These are phyloP conservation scores for Cryptoleucopteryx plumbea DNA, from an alignment of 2,113 vertebrate species.

Conservation along the genomic window DNA sequence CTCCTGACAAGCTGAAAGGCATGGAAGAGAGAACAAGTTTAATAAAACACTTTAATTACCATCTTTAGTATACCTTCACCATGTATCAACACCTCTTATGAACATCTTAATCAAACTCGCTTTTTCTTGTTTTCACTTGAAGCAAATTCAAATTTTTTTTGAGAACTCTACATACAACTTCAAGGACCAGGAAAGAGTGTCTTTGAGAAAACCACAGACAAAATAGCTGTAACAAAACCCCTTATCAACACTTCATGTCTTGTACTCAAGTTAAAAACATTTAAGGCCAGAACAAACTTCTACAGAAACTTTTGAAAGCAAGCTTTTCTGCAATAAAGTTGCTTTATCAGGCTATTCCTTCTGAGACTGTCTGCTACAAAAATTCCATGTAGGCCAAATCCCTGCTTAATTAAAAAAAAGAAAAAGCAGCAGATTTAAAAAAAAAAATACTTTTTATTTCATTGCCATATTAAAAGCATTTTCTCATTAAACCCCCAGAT, in stretches of 20 bases:
- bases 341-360: not conserved
- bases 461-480: not conserved
- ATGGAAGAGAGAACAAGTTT: not conserved
- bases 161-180: not conserved
- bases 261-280: not conserved
- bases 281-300: not conserved
- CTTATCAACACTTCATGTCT: not conserved
- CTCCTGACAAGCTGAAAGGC: conserved; percentile 9
- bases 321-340: not conserved
- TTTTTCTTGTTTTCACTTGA: conserved; percentile 50
- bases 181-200: not conserved
- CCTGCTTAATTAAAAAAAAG: not conserved
- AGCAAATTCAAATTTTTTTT: not conserved
- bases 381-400: not conserved
- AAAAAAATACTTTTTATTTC: not conserved
- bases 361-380: not conserved
- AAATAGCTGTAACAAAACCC: not conserved
- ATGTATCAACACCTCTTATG: not conserved
- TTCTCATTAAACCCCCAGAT: not conserved
- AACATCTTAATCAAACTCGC: conserved; percentile 7
- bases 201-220: not conserved
- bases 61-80: not conserved
- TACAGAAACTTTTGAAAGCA: not conserved
- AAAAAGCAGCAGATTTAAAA: too few species aligned
- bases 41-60: conserved; percentile 42